Evolutionary conservation across 2,113 vertebrate genomes (phyloP).

Genomic region (Synodontis membranacea): DNA sequence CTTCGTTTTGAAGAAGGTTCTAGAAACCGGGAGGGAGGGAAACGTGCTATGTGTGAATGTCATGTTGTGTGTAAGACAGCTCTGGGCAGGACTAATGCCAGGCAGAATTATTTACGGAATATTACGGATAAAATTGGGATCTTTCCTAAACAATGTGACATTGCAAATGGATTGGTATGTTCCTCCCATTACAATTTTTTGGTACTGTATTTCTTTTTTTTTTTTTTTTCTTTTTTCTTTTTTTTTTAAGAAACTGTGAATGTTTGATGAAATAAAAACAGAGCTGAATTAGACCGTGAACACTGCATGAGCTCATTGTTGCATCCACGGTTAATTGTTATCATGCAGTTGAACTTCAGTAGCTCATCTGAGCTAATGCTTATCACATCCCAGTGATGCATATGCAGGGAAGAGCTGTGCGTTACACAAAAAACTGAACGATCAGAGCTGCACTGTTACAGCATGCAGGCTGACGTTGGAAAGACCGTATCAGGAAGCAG

Average conservation of each 20-base stretch:
- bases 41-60: conserved; percentile 62
- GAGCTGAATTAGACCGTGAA: not conserved
- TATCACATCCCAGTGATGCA: conserved; percentile 49
- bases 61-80: conserved; percentile 59
- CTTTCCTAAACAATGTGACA: conserved; percentile 46
- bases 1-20: conserved; percentile 56
- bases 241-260: not conserved
- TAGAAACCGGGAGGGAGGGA: conserved; percentile 55
- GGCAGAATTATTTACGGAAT: conserved; percentile 55
- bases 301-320: conserved; percentile 23
- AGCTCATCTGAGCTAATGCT: conserved; percentile 56
- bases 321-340: conserved; percentile 56
- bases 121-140: conserved; percentile 64
- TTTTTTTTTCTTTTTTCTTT: not conserved
- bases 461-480: conserved; percentile 20
- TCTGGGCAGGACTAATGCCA: conserved; percentile 54
- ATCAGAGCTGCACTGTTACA: conserved; percentile 41
- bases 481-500: conserved; percentile 1
- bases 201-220: not conserved
- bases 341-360: conserved; percentile 67
- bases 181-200: not conserved
- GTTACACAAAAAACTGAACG: conserved; percentile 37
- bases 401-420: not conserved
- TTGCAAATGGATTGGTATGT: conserved; percentile 31
- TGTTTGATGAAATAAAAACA: not conserved